Conservation (phyloP, 64 coral and sea anemone genomes). For the Anthopleura sola region DNA sequence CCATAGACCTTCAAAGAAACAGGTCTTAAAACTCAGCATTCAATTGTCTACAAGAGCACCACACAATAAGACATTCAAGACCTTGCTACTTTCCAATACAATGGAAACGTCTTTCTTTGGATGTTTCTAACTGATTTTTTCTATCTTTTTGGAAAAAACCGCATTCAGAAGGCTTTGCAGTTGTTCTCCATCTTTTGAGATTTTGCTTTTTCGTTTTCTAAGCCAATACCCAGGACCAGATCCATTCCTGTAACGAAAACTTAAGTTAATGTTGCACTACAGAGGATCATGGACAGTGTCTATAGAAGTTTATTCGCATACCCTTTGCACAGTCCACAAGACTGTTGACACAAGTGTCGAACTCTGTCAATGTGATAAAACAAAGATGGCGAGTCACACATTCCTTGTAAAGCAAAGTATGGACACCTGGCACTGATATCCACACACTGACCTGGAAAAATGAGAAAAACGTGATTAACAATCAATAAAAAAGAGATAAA, state of each 20-base stretch:
- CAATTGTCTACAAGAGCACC: no score
- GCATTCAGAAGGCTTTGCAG: background rate
- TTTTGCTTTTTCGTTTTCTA: background rate
- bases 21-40: no score
- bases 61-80: no score
- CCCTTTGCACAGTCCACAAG: slow-evolving; percentile 66
- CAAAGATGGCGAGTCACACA: slow-evolving; percentile 62
- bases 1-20: no score
- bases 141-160: background rate
- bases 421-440: slow-evolving; percentile 41
- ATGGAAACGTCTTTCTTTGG: background rate
- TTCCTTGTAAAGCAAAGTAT: slow-evolving; percentile 48
- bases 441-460: slow-evolving; percentile 25
- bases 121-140: background rate
- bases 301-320: background rate
- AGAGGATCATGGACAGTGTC: no score
- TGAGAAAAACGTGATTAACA: background rate
- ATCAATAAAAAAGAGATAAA: background rate
- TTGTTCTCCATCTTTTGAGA: background rate
- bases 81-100: no score
- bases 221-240: background rate
- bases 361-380: slow-evolving; percentile 46
- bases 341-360: slow-evolving; percentile 41
- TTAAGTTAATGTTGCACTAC: background rate
- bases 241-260: background rate